These are phyloP conservation scores for Nudaria mundana DNA, from an alignment of 2,888 invertebrate genomes.

Conservation along the genomic window DNA sequence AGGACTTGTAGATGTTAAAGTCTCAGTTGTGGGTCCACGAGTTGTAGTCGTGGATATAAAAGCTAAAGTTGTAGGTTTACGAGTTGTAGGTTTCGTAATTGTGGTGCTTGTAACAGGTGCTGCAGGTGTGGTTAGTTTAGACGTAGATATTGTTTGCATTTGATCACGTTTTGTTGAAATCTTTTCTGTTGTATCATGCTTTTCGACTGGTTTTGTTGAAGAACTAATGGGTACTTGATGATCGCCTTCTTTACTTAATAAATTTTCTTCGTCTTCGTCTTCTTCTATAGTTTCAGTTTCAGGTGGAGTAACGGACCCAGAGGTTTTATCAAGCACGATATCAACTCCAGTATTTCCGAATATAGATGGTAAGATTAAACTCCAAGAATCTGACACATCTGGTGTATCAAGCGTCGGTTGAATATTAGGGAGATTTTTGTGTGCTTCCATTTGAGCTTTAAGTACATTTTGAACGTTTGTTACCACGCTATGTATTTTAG, in stretches of 20 bases:
- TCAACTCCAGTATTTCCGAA: conserved; percentile 86
- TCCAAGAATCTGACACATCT: conserved; percentile 89
- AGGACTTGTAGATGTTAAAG: background rate
- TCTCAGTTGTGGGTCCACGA: background rate
- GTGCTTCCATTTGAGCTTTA: conserved; percentile 87
- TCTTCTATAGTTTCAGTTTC: conserved; percentile 68
- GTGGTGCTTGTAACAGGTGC: conserved; percentile 9
- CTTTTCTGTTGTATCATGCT: conserved; percentile 32
- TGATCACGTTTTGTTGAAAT: conserved; percentile 20
- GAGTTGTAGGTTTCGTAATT: conserved; percentile 16
- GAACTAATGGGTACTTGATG: conserved; percentile 43
- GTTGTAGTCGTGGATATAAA: background rate
- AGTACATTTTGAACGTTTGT: conserved; percentile 91
- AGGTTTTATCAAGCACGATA: conserved; percentile 77
- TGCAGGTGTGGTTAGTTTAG: conserved; percentile 10
- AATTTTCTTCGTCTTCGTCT: conserved; percentile 44
- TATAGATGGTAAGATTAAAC: conserved; percentile 89
- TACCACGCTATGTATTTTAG: conserved; percentile 89
- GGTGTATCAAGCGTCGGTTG: conserved; percentile 84
- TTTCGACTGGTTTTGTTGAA: conserved; percentile 30
- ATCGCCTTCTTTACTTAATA: conserved; percentile 55
- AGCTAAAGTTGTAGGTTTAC: conserved; percentile 6
- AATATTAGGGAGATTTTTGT: conserved; percentile 72
- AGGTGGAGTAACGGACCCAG: conserved; percentile 59
- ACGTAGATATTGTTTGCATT: conserved; percentile 15